Evolutionary conservation across 1,140 invertebrate species (phyloP).

Genomic region (Drosophila saltans): DNA sequence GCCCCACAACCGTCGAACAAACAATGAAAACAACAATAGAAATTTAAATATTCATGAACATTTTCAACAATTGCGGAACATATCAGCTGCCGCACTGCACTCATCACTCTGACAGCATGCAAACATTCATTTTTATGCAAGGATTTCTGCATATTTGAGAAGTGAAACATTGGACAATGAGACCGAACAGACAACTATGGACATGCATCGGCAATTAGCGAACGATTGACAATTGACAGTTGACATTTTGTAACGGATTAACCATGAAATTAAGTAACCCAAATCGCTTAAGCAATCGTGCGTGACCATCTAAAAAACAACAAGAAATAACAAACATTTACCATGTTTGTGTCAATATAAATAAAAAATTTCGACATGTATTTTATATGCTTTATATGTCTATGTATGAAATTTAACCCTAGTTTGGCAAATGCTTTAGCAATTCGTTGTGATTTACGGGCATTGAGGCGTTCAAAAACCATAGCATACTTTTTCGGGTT

Average conservation of each 20-base stretch:
- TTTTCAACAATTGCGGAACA: conserved; percentile 63
- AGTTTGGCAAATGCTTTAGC: background rate
- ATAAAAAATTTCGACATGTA: conserved; percentile 32
- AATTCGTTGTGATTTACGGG: conserved; percentile 59
- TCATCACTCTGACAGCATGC: background rate
- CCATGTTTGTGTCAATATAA: conserved; percentile 53
- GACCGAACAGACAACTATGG: background rate
- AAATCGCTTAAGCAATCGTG: conserved; percentile 48
- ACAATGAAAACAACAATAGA: conserved; percentile 56
- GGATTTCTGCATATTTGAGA: conserved; percentile 59
- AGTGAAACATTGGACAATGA: conserved; percentile 2
- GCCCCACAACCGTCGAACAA: conserved; percentile 15
- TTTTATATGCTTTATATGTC: conserved; percentile 24
- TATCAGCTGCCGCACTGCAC: conserved; percentile 46
- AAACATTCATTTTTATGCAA: conserved; percentile 47
- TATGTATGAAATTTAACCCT: conserved; percentile 20
- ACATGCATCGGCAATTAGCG: conserved; percentile 67
- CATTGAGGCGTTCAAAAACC: conserved; percentile 30
- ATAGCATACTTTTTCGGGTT: conserved; percentile 9
- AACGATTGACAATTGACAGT: conserved; percentile 52
- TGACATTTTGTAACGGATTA: conserved; percentile 71
- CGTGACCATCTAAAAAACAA: conserved; percentile 44
- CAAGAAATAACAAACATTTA: conserved; percentile 1
- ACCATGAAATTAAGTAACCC: conserved; percentile 63
- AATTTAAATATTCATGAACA: conserved; percentile 75